Conservation (phyloP, 2,888 invertebrate genomes). For the Drosophila pegasa region DNA sequence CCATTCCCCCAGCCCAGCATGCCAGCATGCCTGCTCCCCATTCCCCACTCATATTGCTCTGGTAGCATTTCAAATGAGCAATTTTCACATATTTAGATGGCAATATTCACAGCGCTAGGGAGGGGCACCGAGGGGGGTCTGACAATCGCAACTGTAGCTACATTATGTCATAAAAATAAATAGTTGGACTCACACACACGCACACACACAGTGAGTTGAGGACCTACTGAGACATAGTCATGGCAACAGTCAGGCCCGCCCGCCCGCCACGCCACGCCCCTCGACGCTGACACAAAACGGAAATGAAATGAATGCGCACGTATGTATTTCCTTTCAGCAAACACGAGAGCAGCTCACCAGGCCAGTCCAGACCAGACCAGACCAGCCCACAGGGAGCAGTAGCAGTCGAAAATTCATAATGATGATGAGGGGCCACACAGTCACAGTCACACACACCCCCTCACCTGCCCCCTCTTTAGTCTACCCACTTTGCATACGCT, state of each 20-base stretch:
- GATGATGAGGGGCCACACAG: slow-evolving; percentile 56
- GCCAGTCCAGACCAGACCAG: slow-evolving; percentile 16
- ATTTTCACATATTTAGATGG: slow-evolving; percentile 78
- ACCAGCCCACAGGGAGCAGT: slow-evolving; percentile 7
- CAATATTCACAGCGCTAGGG: slow-evolving; percentile 51
- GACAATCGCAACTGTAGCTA: slow-evolving; percentile 56
- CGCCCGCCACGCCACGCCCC: not conserved
- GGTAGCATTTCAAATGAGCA: slow-evolving; percentile 73
- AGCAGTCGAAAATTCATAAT: slow-evolving; percentile 50
- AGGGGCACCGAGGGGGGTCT: slow-evolving; percentile 3
- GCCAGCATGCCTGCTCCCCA: not conserved
- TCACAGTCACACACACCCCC: not conserved
- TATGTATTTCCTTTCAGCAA: slow-evolving; percentile 60
- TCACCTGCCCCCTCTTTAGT: not conserved
- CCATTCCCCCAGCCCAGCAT: slow-evolving; percentile 26
- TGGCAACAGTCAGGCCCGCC: slow-evolving; percentile 38
- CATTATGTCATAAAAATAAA: slow-evolving; percentile 76
- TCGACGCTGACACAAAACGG: slow-evolving; percentile 42
- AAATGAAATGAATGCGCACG: slow-evolving; percentile 58
- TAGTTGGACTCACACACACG: slow-evolving; percentile 60
- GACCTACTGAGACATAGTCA: slow-evolving; percentile 41
- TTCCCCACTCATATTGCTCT: slow-evolving; percentile 16
- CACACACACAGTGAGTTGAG: slow-evolving; percentile 41
- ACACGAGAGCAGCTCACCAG: slow-evolving; percentile 28
- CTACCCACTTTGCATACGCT: slow-evolving; percentile 23